Percentiles rank a stretch among this genome's conserved stretches.
Evolutionary conservation across 2,888 invertebrate genomes (phyloP).

Genomic region (Calameuta idolon): DNA sequence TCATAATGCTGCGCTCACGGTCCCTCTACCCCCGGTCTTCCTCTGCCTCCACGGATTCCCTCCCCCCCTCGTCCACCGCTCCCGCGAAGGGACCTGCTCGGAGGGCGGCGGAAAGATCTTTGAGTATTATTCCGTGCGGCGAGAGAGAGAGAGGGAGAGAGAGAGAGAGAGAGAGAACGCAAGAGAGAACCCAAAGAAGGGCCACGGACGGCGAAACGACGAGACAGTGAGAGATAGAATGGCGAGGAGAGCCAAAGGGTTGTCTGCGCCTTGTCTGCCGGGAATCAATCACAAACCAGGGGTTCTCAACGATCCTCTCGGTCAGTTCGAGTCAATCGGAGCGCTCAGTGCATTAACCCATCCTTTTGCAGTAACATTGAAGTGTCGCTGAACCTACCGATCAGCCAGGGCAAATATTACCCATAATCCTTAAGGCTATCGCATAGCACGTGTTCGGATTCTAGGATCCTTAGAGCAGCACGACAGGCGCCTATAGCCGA

Average conservation of each 20-base stretch:
- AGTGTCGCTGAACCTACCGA: neutral
- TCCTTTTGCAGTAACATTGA: neutral
- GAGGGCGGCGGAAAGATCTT: neutral
- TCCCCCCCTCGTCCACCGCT: constrained; percentile 28
- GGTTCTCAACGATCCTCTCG: constrained; percentile 42
- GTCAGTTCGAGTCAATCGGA: neutral
- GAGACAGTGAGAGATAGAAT: constrained; percentile 5
- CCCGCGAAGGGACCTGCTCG: constrained; percentile 19
- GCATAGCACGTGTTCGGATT: neutral
- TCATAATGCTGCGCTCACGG: constrained; percentile 62
- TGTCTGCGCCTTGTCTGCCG: constrained; percentile 63
- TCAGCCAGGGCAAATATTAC: neutral
- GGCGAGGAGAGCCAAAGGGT: constrained; percentile 48
- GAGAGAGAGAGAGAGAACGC: constrained; percentile 11
- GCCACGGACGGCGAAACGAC: neutral
- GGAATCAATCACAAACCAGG: constrained; percentile 61
- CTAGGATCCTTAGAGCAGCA: neutral
- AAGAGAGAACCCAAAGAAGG: neutral
- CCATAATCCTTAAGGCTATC: neutral
- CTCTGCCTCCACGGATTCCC: constrained; percentile 14
- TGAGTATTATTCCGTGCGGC: constrained; percentile 4
- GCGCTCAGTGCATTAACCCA: neutral
- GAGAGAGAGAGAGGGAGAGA: constrained; percentile 24
- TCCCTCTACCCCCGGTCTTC: constrained; percentile 42
- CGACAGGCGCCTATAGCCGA: neutral